phyloP scores from a whole-genome alignment of 1,140 invertebrate genomes.

The Homalodisca vitripennis region DNA sequence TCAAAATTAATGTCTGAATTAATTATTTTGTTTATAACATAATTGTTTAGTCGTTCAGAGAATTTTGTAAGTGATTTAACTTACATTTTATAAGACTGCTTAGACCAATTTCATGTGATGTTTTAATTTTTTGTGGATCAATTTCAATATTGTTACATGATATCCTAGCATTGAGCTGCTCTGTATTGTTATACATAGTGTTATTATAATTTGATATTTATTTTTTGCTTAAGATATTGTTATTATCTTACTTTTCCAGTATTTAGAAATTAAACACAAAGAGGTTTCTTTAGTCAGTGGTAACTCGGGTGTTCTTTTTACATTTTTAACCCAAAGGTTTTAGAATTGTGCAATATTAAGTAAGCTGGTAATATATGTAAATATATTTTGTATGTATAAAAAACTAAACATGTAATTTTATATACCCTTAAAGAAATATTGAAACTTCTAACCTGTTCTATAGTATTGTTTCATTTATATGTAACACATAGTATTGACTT shows the following conservation, averaged over 20 bases:
- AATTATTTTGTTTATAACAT: too few species aligned
- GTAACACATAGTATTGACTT: too few species aligned
- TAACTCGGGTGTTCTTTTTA: not conserved
- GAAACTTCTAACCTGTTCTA: too few species aligned
- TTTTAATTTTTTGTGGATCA: not conserved
- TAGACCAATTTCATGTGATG: constrained; percentile 1
- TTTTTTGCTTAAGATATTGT: not conserved
- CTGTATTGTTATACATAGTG: too few species aligned
- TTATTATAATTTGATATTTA: not conserved
- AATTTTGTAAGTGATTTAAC: too few species aligned
- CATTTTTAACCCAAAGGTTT: constrained; percentile 2
- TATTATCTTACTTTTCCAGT: not conserved
- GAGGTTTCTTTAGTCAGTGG: not conserved
- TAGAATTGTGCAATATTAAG: not conserved
- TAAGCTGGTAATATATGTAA: constrained; percentile 3
- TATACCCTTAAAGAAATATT: too few species aligned
- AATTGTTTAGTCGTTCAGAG: too few species aligned
- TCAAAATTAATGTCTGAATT: too few species aligned
- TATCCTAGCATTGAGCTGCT: constrained; percentile 8
- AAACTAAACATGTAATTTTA: constrained; percentile 4
- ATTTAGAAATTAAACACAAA: not conserved
- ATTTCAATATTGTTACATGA: not conserved
- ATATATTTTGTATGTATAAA: constrained; percentile 18
- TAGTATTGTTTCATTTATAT: too few species aligned
- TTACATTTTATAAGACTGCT: constrained; percentile 18